A percentile compares a stretch with the other conserved stretches of the same genome.
phyloP scores from a whole-genome alignment of 1,140 invertebrate genomes.

The Cherax destructor region DNA sequence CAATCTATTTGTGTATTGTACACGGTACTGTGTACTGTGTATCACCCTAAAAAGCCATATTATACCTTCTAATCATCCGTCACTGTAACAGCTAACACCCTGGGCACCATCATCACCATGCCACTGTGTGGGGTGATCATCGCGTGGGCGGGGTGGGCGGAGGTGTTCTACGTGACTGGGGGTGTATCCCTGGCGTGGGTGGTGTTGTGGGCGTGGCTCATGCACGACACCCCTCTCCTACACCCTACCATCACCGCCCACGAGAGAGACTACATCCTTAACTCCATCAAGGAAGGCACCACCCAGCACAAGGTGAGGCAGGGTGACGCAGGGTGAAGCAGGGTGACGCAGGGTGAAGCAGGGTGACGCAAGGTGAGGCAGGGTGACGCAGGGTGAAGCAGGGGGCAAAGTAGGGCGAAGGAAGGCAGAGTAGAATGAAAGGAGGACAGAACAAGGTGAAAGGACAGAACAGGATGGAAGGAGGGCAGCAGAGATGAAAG shows the following conservation, averaged over 20 bases:
- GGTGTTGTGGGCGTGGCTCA: conserved; percentile 86
- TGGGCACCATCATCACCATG: conserved; percentile 89
- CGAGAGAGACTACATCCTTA: conserved; percentile 78
- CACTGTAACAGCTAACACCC: conserved; percentile 81
- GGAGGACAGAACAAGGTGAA: too few relatives aligned
- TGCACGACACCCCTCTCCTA: conserved; percentile 88
- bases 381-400: too few relatives aligned
- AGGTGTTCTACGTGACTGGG: conserved; percentile 89
- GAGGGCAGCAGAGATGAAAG: background rate
- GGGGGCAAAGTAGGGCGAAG: too few relatives aligned
- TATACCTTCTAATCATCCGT: too few relatives aligned
- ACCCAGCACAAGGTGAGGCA: conserved; percentile 21
- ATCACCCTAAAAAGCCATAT: too few relatives aligned
- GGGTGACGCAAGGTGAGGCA: too few relatives aligned
- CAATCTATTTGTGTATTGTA: too few relatives aligned
- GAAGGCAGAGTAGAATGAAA: too few relatives aligned
- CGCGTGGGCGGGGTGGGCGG: conserved; percentile 85
- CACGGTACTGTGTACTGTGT: too few relatives aligned
- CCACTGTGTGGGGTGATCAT: conserved; percentile 88
- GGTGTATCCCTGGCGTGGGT: conserved; percentile 88
- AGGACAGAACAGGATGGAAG: background rate
- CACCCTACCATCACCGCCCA: conserved; percentile 89
- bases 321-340: too few relatives aligned
- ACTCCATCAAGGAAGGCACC: conserved; percentile 12
- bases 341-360: background rate